Evolutionary conservation across 2,797 vertebrate species (phyloP), one percentile per base, ranked within the genome.

Genomic region (Acropternis orthonyx): DNA sequence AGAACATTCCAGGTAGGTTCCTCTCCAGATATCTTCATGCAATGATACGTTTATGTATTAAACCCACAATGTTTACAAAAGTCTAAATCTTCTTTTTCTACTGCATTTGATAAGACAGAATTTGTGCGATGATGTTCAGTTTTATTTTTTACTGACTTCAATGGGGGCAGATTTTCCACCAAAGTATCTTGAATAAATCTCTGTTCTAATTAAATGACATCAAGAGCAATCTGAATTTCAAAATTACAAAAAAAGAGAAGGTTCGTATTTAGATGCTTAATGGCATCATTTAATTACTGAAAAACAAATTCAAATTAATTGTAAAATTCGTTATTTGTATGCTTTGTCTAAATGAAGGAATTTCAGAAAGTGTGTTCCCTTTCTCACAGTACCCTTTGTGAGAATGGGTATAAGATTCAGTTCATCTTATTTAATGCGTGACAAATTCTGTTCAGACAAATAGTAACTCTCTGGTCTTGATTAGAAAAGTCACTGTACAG

Each of bases 241-340:
- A 62, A 87, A 54, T 3, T 37, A 1, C 2, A 62, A 41, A 52
- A 22, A 55, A 76, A 34, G 1, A 63, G 2, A 52, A 46, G 2
- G 0, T 8, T 81, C 69, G 59, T 6, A 36, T 85, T 59, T 34
- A 49, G 5, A 34, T 37, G 18, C 1, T 52, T 76, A 61, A 39
- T 36, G 4, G 0, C n/a, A 67, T n/a, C 3, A 10, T 21, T 69
- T 63, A 1, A 32, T 66, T 71, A 59, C 2, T 7, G 21, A 48
- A 15, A 63, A 78, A 28, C 2, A 66, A 43, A 66, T 37, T 63
- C 21, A 52, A 74, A 43, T n/a, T 32, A 10, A 58, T 48, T 66
- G 18, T 3, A 74, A 71, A 55, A 80, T 46, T 78, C 0, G 9
- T 36, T 59, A 44, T 52, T 63, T 55, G 14, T 48, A 10, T 22